phyloP scores from a whole-genome alignment of 2,888 invertebrate species.

The Chironomus riparius region DNA sequence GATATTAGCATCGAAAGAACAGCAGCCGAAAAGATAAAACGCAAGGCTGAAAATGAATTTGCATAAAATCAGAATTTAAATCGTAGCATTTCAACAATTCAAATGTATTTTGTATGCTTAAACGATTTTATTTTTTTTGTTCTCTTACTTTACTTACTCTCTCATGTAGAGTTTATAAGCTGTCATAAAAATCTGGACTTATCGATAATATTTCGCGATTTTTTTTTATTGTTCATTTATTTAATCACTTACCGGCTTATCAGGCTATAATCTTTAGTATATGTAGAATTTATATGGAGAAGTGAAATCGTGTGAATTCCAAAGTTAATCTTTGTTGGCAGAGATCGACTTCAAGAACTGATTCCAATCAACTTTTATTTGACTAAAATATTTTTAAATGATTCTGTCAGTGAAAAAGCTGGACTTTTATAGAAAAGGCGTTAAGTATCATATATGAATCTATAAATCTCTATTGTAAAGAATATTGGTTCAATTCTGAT shows the following conservation, averaged over 20 bases:
- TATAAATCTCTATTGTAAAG: no score
- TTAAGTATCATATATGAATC: no score
- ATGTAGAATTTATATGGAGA: no score
- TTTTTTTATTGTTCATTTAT: neutral
- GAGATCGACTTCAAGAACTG: no score
- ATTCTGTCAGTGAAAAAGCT: no score
- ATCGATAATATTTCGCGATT: neutral
- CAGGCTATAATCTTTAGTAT: neutral
- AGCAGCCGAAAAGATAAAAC: conserved; percentile 4
- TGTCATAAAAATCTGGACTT: conserved; percentile 22
- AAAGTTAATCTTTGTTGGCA: no score
- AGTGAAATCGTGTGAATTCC: no score
- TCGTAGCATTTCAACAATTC: neutral
- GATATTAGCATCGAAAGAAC: neutral
- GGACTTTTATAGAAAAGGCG: no score
- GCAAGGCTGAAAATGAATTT: neutral
- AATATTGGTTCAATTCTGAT: no score
- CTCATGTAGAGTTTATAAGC: neutral
- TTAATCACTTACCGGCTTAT: neutral
- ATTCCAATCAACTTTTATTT: no score
- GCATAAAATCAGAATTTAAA: neutral
- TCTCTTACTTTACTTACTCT: neutral
- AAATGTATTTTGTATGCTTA: neutral
- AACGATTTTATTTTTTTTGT: neutral
- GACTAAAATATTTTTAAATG: no score